Evolutionary conservation across 2,888 invertebrate genomes (phyloP).

Genomic region (Diarsia brunnea): DNA sequence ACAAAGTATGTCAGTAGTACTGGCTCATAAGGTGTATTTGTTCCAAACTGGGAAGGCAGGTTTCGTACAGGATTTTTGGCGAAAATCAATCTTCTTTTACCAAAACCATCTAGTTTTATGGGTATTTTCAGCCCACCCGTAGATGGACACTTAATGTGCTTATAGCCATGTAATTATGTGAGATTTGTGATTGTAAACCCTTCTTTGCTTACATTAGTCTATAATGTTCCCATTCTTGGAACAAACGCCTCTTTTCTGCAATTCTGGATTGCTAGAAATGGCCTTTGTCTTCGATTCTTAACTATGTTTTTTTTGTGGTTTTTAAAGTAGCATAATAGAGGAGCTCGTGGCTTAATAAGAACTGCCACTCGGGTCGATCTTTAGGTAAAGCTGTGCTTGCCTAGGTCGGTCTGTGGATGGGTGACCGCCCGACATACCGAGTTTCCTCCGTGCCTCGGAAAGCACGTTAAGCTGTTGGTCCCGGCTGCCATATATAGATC

Average conservation of each 20-base stretch:
- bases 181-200: background rate
- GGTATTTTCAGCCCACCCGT: background rate
- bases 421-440: too few relatives aligned
- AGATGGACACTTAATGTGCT: background rate
- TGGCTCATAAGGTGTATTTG: constrained; percentile 12
- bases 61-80: constrained; percentile 9
- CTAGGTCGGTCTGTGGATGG: too few relatives aligned
- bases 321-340: too few relatives aligned
- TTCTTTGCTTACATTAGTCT: background rate
- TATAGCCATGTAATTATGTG: background rate
- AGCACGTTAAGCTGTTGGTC: too few relatives aligned
- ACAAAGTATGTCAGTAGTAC: constrained; percentile 34
- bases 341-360: too few relatives aligned
- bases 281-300: background rate
- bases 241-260: background rate
- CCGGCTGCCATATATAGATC: too few relatives aligned
- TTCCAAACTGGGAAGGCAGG: background rate
- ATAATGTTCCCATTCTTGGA: background rate
- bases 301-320: too few relatives aligned
- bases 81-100: constrained; percentile 11
- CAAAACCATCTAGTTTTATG: background rate
- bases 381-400: too few relatives aligned
- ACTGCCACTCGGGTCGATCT: too few relatives aligned
- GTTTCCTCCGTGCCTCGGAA: too few relatives aligned
- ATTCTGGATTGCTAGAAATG: background rate